Conservation (phyloP, 2,113 vertebrate genomes). For the Formicarius rufipectus region DNA sequence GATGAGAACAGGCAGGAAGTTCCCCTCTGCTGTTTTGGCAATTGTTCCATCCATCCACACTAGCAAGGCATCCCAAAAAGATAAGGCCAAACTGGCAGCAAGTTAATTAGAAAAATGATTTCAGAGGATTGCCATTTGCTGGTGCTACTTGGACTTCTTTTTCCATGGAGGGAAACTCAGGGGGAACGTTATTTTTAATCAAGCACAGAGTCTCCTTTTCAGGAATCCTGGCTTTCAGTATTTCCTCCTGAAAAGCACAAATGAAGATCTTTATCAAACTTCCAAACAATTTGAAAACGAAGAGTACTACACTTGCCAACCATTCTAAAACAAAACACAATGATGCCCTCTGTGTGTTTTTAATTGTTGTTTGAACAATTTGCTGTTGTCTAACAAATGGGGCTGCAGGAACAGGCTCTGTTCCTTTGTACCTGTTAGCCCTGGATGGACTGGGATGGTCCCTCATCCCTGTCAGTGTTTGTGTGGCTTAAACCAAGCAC, state of each 20-base stretch:
- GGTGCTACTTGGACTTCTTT: background rate
- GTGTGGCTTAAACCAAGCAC: background rate
- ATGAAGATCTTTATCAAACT: background rate
- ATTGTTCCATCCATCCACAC: background rate
- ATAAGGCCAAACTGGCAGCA: background rate
- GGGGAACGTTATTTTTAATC: background rate
- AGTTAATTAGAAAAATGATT: background rate
- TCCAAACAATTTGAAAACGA: background rate
- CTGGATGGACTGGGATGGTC: background rate
- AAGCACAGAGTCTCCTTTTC: background rate
- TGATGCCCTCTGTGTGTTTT: background rate
- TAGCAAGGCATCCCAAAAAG: conserved; percentile 2
- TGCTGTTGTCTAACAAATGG: background rate
- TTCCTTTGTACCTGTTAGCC: background rate
- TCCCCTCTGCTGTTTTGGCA: background rate
- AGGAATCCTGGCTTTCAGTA: background rate
- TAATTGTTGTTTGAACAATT: background rate
- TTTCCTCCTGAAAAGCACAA: background rate
- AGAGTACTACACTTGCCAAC: background rate
- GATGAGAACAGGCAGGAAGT: background rate
- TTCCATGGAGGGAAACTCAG: background rate
- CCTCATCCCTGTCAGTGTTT: background rate
- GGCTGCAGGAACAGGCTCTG: background rate
- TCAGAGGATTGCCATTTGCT: background rate
- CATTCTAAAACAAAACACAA: background rate